A percentile compares a stretch with the other conserved stretches of the same genome.
phyloP scores from a whole-genome alignment of 2,888 invertebrate genomes.

The Serripes groenlandicus region DNA sequence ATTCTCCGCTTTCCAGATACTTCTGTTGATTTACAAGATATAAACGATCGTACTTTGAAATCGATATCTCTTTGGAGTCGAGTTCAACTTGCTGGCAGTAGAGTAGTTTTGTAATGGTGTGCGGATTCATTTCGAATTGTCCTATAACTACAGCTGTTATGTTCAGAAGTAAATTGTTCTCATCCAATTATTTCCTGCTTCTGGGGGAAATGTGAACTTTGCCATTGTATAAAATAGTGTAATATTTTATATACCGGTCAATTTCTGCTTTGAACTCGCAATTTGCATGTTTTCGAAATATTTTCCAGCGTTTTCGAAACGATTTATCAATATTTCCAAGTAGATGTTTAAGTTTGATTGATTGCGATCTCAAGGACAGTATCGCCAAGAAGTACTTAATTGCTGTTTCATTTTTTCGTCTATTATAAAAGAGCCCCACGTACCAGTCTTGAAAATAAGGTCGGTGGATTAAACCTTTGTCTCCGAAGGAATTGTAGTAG shows the following conservation, averaged over 20 bases:
- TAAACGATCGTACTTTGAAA: not conserved
- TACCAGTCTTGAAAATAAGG: not conserved
- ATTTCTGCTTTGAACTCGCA: not conserved
- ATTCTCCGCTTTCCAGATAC: not conserved
- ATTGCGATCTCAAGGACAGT: not conserved
- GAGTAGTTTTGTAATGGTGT: not conserved
- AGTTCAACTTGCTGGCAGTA: not conserved
- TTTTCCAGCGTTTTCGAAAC: not conserved
- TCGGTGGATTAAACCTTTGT: not conserved
- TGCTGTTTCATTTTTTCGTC: not conserved
- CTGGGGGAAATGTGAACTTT: not conserved
- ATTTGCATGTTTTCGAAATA: not conserved
- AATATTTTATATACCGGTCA: not conserved
- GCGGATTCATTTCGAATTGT: not conserved
- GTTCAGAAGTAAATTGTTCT: not conserved
- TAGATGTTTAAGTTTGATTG: not conserved
- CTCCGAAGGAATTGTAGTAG: not conserved
- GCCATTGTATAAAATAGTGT: not conserved
- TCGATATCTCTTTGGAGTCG: not conserved
- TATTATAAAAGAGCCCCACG: not conserved
- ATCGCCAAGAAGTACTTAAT: not conserved
- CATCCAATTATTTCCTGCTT: not conserved
- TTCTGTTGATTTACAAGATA: not conserved
- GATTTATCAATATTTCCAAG: not conserved
- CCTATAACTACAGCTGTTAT: not conserved